Conservation (phyloP, 92 coral and sea anemone genomes). For the Zoanthus gigantus region DNA sequence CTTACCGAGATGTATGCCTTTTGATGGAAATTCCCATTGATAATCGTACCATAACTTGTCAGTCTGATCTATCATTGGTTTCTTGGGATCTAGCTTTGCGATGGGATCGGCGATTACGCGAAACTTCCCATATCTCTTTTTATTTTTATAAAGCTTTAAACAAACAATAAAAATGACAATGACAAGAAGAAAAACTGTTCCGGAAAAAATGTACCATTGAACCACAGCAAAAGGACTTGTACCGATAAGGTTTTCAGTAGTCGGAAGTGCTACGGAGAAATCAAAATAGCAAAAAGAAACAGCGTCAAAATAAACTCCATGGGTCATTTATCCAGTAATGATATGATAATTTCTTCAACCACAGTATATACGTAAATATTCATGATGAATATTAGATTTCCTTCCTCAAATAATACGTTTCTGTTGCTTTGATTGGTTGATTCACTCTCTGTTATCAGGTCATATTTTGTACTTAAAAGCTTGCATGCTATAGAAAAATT, state of each 20-base stretch:
- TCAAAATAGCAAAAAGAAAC: background rate
- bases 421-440: too few species aligned
- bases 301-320: background rate
- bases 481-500: too few species aligned
- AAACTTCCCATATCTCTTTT: constrained; percentile 85
- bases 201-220: constrained; percentile 43
- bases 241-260: background rate
- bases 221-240: background rate
- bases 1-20: constrained; percentile 69
- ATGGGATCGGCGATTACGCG: constrained; percentile 76
- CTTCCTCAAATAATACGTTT: too few species aligned
- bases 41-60: constrained; percentile 77
- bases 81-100: constrained; percentile 73
- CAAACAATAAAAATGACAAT: constrained; percentile 55
- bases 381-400: too few species aligned
- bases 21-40: constrained; percentile 94
- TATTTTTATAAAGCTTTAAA: constrained; percentile 70
- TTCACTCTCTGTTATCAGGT: too few species aligned
- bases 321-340: too few species aligned
- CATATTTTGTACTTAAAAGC: too few species aligned
- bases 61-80: constrained; percentile 83
- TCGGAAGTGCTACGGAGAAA: background rate
- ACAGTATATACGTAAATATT: too few species aligned
- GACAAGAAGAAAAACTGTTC: constrained; percentile 49
- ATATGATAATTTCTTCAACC: too few species aligned